A percentile compares a stretch with the other conserved stretches of the same genome.
phyloP scores from a whole-genome alignment of 2,797 vertebrate species.

The Zalophus californianus region DNA sequence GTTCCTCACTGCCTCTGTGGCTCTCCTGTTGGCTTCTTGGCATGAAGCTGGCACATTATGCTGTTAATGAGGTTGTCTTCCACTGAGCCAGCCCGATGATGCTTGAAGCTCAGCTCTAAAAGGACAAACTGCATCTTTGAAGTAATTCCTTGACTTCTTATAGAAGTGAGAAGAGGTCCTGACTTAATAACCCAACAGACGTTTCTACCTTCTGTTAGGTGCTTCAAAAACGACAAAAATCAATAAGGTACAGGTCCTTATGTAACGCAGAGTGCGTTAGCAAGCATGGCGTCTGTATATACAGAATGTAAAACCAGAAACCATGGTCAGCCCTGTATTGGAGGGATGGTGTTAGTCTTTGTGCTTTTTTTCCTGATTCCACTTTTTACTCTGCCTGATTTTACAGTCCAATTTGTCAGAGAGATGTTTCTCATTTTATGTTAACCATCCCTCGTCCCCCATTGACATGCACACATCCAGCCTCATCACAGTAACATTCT shows the following conservation, averaged over 20 bases:
- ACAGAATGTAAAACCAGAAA: not conserved
- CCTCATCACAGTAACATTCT: not conserved
- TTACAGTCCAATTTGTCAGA: not conserved
- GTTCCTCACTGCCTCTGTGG: not conserved
- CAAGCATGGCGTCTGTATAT: rapidly evolving
- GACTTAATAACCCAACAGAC: not conserved
- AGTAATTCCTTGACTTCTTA: not conserved
- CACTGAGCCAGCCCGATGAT: not conserved
- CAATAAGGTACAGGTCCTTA: not conserved
- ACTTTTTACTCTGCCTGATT: not conserved
- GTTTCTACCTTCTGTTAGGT: not conserved
- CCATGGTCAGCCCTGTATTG: too few relatives aligned
- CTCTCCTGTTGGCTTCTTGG: not conserved
- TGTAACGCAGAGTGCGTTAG: not conserved
- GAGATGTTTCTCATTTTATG: not conserved
- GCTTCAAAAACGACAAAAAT: not conserved
- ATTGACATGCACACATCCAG: not conserved
- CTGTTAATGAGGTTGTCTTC: not conserved
- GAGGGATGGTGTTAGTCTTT: not conserved
- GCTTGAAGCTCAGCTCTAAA: not conserved
- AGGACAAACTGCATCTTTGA: not conserved
- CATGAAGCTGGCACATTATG: not conserved
- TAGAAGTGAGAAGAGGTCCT: not conserved
- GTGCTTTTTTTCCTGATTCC: not conserved
- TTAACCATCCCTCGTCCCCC: rapidly evolving